A percentile compares a stretch with the other conserved stretches of the same genome.
These are phyloP conservation scores for Oegoconia quadripuncta DNA, from an alignment of 2,888 invertebrate genomes.

Conservation along the genomic window DNA sequence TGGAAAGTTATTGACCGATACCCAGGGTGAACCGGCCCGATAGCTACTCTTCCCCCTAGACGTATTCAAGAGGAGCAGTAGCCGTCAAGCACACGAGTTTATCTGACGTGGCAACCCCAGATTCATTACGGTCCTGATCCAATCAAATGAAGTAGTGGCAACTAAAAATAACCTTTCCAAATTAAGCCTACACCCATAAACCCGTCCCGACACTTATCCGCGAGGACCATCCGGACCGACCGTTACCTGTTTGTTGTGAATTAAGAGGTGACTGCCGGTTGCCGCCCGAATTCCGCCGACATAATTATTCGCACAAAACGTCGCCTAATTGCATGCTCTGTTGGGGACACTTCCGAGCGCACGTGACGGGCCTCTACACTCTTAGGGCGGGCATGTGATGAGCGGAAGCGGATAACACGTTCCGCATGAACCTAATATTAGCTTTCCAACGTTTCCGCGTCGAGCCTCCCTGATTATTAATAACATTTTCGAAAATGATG, in stretches of 20 bases:
- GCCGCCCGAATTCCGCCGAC: constrained; percentile 41
- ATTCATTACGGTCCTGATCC: no score
- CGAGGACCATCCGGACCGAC: constrained; percentile 1
- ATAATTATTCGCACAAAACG: constrained; percentile 72
- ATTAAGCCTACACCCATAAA: background rate
- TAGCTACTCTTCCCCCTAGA: no score
- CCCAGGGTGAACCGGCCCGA: no score
- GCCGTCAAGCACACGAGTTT: no score
- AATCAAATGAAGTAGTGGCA: no score
- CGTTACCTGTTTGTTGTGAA: constrained; percentile 43
- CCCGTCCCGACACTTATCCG: background rate
- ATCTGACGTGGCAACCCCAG: no score
- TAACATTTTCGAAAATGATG: no score
- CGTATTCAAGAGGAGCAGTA: no score
- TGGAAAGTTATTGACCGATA: no score
- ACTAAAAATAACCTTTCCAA: constrained; percentile 8
- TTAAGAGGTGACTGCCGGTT: constrained; percentile 47
- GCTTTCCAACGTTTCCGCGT: background rate
- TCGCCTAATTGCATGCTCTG: constrained; percentile 69
- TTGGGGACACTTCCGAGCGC: constrained; percentile 56
- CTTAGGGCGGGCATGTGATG: constrained; percentile 17
- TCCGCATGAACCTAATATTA: background rate
- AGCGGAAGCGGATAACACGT: constrained; percentile 18
- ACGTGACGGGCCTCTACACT: constrained; percentile 46
- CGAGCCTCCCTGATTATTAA: background rate